These are phyloP conservation scores for Drosophila affinis DNA, from an alignment of 2,888 invertebrate species.

Conservation along the genomic window DNA sequence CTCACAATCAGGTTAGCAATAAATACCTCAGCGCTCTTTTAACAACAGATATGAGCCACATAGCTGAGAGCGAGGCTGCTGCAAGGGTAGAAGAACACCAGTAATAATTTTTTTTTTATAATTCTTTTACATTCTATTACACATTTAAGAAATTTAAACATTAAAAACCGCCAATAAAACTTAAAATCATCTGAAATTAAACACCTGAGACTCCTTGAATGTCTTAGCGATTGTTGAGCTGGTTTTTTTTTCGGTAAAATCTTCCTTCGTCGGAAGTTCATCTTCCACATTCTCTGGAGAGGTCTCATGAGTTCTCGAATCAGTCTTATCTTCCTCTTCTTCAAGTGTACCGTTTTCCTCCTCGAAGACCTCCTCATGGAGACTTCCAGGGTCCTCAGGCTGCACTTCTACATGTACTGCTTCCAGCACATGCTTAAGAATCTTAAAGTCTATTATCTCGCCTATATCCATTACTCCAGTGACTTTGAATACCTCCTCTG, in stretches of 20 bases:
- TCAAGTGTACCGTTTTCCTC: not conserved
- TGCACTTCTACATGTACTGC: too few relatives aligned
- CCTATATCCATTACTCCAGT: not conserved
- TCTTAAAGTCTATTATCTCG: not conserved
- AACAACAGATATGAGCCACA: conserved; percentile 86
- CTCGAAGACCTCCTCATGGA: not conserved
- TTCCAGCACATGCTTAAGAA: not conserved
- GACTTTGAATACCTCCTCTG: not conserved
- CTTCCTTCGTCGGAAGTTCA: not conserved
- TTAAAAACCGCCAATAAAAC: too few relatives aligned
- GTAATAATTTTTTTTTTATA: too few relatives aligned
- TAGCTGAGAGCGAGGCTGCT: conserved; percentile 85
- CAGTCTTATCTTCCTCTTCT: not conserved
- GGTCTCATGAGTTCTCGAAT: not conserved
- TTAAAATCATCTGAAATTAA: conserved; percentile 16
- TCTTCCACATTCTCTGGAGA: not conserved
- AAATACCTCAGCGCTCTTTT: conserved; percentile 87
- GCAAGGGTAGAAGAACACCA: conserved; percentile 84
- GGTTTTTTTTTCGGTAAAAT: not conserved
- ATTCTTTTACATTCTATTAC: too few relatives aligned
- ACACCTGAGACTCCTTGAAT: conserved; percentile 7
- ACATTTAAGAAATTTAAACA: not conserved
- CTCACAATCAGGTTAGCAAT: conserved; percentile 85
- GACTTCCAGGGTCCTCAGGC: not conserved
- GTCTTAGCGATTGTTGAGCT: fast-evolving